Base-by-base conservation (phyloP, 2,888 invertebrate species). In the Eupeodes latifasciatus region DNA sequence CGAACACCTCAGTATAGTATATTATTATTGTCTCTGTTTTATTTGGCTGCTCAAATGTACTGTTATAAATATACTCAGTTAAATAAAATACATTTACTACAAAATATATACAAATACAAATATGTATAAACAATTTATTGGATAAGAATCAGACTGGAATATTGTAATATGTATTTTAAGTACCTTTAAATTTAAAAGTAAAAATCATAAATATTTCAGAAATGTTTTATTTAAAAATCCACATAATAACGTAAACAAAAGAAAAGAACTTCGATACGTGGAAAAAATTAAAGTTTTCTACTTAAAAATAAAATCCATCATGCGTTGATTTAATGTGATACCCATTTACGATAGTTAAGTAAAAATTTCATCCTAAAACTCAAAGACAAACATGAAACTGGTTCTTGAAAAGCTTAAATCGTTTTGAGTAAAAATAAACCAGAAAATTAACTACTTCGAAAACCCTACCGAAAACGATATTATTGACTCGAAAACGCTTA, bases 211-310 rank as follows among this genome's bases (percentile, higher is more conserved):
- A 47, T 78, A 79, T 71, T 75, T 71, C 53, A 36, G 69, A 75
- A 47, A 83, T 80, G 71, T 71, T 66, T 75, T 59, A 71, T 66
- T 72, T 72, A 84, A 77, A 84, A 87, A 74, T 80, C 79, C 62
- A 67, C 66, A 72, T 72, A 84, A 84, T 76, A 61, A 74, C 16
- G 69, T 51, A 84, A 87, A 87, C 87, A 84, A 84, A 87, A 84
- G 77, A 84, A 84, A 61, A 80, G 80, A 80, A 80, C 19, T 81
- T 84, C 80, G 47, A 76, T 84, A 84, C 72, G 80, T 34, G n/a
- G n/a, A 67, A 34, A 67, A 14, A 71, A 72, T 14, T 4, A 61
- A 27, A 27, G 27, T 3, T 27, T 27, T 27, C 27, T 2, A 27
- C 27, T 27, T 47, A 57, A 72, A 83, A 87, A 86, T 74, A 77